A percentile compares a stretch with the other conserved stretches of the same genome.
Conservation (phyloP, 2,888 invertebrate genomes). For the Cylloceria caligata region DNA sequence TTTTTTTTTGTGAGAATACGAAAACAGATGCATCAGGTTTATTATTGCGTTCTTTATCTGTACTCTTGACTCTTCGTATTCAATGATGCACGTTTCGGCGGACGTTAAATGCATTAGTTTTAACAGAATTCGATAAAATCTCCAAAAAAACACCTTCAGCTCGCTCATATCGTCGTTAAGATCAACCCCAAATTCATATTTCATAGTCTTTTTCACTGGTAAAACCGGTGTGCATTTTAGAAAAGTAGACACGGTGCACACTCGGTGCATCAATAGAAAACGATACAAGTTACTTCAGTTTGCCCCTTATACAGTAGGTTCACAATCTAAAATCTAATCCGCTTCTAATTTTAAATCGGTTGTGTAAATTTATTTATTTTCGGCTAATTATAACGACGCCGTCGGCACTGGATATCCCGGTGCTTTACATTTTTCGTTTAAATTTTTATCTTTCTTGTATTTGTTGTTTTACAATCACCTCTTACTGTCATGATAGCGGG, state of each 20-base stretch:
- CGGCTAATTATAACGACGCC: no score
- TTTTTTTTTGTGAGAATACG: neutral
- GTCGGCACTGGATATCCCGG: no score
- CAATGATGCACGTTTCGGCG: constrained; percentile 73
- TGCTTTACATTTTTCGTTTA: no score
- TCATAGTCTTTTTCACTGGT: constrained; percentile 85
- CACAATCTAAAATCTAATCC: constrained; percentile 90
- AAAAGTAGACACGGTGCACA: no score
- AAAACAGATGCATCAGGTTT: constrained; percentile 60
- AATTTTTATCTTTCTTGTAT: no score
- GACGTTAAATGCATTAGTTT: constrained; percentile 65
- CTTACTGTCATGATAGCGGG: neutral
- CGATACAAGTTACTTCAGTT: no score
- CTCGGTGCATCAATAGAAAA: no score
- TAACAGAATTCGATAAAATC: constrained; percentile 87
- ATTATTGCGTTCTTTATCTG: constrained; percentile 70
- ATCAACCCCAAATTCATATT: constrained; percentile 89
- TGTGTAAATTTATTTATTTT: no score
- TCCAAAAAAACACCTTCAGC: constrained; percentile 88
- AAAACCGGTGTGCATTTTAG: no score
- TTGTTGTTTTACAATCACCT: neutral
- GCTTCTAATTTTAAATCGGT: no score
- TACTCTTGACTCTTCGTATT: constrained; percentile 67
- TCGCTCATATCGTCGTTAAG: constrained; percentile 92
- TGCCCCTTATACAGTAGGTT: constrained; percentile 90